Evolutionary conservation across 2,888 invertebrate species (phyloP), one percentile per base, ranked within the genome.

Genomic region (Anoplius nigerrimus): DNA sequence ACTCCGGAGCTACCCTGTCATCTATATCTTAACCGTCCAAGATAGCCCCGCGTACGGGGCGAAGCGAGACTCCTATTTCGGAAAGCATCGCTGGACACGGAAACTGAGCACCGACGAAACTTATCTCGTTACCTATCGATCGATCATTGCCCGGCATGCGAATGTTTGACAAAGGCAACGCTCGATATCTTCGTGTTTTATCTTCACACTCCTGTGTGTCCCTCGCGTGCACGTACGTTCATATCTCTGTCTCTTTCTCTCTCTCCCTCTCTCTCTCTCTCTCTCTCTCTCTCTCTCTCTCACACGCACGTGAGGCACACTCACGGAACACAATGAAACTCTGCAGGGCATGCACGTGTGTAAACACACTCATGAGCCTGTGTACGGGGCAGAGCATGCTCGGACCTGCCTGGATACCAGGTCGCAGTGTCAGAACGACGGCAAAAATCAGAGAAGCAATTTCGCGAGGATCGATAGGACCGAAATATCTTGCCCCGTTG

Each of bases 111-210:
- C 43, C 6, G 43, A 62, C n/a, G n/a, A 46, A 59, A 67, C n/a
- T 56, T 58, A 62, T 67, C 63, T 67, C 42, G 61, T 58, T 46
- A 22, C 8, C 15, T 34, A 15, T 13, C 48, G 63, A 64, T 67
- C 67, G 66, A 59, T 58, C 13, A 53, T 60, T 58, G 66, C 54
- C 18, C 27, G 53, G 3, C 22, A 24, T 16, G 15, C 16, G 48
- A 48, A 11, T 48, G 48, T 48, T 48, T 48, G 21, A 53, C 13
- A 16, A 8, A 5, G 15, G 53, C 53, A 15, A 6, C 34, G 34
- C 11, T 34, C 34, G 34, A 34, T 13, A 6, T 34, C 4, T 6
- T 1, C 8, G 11, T 34, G 34, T 34, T 34, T 34, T 34, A 34
- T 34, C 1, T n/a, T n/a, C 11, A 34, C 34, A 13, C 8, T 6